Conservation (phyloP, 1,140 invertebrate genomes). For the Amyelois transitella region DNA sequence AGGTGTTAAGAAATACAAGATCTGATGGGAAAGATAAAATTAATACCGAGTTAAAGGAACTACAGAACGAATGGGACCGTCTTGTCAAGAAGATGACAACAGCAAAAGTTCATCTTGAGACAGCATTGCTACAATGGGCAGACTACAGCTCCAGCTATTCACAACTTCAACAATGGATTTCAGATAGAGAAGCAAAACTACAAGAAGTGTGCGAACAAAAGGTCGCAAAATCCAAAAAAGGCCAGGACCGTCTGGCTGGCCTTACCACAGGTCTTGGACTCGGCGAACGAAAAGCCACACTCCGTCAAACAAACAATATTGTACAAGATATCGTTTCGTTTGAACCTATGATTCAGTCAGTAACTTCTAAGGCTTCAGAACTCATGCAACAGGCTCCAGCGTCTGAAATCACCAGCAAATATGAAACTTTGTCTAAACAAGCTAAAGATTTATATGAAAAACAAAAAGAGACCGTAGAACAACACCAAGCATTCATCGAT, state of each 20-base stretch:
- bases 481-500: constrained; percentile 93
- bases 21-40: constrained; percentile 93
- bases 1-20: constrained; percentile 89
- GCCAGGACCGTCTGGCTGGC: constrained; percentile 77
- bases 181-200: constrained; percentile 93
- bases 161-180: constrained; percentile 96
- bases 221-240: constrained; percentile 84
- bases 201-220: constrained; percentile 93
- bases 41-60: constrained; percentile 89
- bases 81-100: constrained; percentile 94
- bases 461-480: constrained; percentile 92
- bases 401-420: constrained; percentile 92
- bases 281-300: constrained; percentile 89
- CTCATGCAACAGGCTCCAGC: constrained; percentile 89
- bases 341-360: constrained; percentile 96
- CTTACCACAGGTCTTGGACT: constrained; percentile 84
- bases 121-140: constrained; percentile 94
- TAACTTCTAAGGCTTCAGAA: constrained; percentile 92
- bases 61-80: constrained; percentile 95
- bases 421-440: constrained; percentile 91
- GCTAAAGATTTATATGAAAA: constrained; percentile 93
- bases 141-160: constrained; percentile 94
- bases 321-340: constrained; percentile 96
- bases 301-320: constrained; percentile 94
- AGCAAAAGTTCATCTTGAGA: constrained; percentile 93